Conservation (phyloP, 2,113 vertebrate genomes). For the Sorex araneus region DNA sequence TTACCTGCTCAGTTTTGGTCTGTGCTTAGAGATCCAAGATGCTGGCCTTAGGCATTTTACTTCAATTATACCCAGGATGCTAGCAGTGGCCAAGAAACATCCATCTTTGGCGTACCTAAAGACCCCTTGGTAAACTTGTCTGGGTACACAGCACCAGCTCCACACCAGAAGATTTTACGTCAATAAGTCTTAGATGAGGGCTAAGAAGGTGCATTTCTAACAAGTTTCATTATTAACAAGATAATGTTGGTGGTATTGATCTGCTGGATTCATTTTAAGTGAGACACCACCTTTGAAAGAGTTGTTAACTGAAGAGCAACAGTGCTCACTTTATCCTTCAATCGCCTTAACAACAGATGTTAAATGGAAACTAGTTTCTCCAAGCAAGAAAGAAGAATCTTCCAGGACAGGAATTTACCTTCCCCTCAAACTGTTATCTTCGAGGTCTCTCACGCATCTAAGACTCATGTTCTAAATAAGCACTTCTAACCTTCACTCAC, state of each 20-base stretch:
- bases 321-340: not conserved
- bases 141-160: not conserved
- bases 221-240: conserved; percentile 18
- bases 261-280: not conserved
- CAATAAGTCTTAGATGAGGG: not conserved
- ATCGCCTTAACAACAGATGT: not conserved
- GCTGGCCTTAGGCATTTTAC: not conserved
- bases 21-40: not conserved
- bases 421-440: not conserved
- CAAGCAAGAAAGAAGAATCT: conserved; percentile 43
- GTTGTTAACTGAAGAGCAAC: not conserved
- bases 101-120: not conserved
- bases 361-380: conserved; percentile 37
- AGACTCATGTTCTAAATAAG: not conserved
- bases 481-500: not conserved
- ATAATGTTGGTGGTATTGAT: not conserved
- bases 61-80: not conserved
- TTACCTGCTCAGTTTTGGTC: conserved; percentile 6
- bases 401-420: not conserved
- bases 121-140: not conserved
- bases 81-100: not conserved
- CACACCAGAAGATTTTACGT: not conserved
- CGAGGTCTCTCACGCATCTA: not conserved
- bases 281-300: not conserved
- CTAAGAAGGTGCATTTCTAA: conserved; percentile 3